These are phyloP conservation scores for Phania funesta DNA, from an alignment of 2,888 invertebrate species.

Conservation along the genomic window DNA sequence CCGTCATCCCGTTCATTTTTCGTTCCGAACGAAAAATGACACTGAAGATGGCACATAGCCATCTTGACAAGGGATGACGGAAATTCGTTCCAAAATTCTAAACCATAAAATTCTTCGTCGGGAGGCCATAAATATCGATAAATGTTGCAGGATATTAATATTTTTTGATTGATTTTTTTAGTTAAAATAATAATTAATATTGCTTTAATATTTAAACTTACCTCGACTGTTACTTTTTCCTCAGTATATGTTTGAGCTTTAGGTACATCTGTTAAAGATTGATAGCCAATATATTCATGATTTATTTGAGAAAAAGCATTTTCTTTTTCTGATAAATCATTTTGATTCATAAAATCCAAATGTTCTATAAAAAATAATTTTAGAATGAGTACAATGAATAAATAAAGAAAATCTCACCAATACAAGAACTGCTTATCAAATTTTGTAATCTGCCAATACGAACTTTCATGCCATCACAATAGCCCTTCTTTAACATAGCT, in stretches of 20 bases:
- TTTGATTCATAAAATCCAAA: constrained; percentile 96
- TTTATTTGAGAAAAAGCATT: constrained; percentile 93
- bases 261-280: constrained; percentile 96
- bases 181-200: too few species aligned
- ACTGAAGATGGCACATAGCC: too few species aligned
- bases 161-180: too few species aligned
- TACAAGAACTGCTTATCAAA: constrained; percentile 98
- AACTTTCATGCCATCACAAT: constrained; percentile 97
- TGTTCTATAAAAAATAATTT: constrained; percentile 84
- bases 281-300: constrained; percentile 96
- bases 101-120: too few species aligned
- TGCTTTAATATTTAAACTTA: constrained; percentile 71
- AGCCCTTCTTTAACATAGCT: constrained; percentile 98
- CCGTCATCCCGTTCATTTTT: too few species aligned
- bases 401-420: constrained; percentile 82
- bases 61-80: too few species aligned
- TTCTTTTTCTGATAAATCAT: constrained; percentile 87
- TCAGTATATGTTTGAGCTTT: constrained; percentile 89
- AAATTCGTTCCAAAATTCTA: too few species aligned
- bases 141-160: too few species aligned
- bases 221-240: constrained; percentile 82
- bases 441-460: constrained; percentile 96
- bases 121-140: too few species aligned
- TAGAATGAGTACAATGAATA: background rate
- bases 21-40: too few species aligned